phyloP scores from a whole-genome alignment of 2,888 invertebrate species.

The Amphipoea oculea region DNA sequence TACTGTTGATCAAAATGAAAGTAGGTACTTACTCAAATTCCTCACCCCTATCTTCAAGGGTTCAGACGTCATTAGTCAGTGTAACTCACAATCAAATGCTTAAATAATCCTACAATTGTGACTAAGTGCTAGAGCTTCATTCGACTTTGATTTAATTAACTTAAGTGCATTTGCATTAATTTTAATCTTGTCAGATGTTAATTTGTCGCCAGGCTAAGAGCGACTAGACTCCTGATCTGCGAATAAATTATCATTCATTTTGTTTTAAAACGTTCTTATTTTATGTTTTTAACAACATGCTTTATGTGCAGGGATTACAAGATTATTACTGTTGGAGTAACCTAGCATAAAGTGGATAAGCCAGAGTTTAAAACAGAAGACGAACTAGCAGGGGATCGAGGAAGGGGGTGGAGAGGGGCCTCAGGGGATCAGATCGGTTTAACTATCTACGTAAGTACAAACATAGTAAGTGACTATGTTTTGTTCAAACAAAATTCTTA shows the following conservation, averaged over 20 bases:
- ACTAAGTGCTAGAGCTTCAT: slow-evolving; percentile 64
- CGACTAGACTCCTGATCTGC: slow-evolving; percentile 58
- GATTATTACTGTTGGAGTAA: slow-evolving; percentile 13
- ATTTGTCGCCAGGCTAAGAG: slow-evolving; percentile 65
- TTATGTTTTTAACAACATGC: slow-evolving; percentile 38
- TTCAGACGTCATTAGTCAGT: slow-evolving; percentile 62
- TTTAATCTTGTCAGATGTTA: slow-evolving; percentile 72
- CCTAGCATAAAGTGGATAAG: too few relatives aligned
- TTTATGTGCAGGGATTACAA: slow-evolving; percentile 28
- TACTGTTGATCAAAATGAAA: slow-evolving; percentile 18
- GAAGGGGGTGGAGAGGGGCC: too few relatives aligned
- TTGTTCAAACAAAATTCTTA: neutral
- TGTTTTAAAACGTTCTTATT: slow-evolving; percentile 40
- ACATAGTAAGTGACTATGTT: neutral
- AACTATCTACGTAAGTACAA: neutral
- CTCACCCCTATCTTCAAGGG: slow-evolving; percentile 56
- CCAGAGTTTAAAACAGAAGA: too few relatives aligned
- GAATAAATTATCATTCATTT: slow-evolving; percentile 59
- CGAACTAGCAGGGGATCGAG: too few relatives aligned
- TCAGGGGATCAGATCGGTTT: neutral
- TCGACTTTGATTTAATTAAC: slow-evolving; percentile 72
- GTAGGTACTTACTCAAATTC: slow-evolving; percentile 27
- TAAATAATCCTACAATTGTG: slow-evolving; percentile 62
- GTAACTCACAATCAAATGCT: slow-evolving; percentile 59
- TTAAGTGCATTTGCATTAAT: slow-evolving; percentile 75